Evolutionary conservation across 2,797 vertebrate genomes (phyloP).

Genomic region (Pangasius krempfi): DNA sequence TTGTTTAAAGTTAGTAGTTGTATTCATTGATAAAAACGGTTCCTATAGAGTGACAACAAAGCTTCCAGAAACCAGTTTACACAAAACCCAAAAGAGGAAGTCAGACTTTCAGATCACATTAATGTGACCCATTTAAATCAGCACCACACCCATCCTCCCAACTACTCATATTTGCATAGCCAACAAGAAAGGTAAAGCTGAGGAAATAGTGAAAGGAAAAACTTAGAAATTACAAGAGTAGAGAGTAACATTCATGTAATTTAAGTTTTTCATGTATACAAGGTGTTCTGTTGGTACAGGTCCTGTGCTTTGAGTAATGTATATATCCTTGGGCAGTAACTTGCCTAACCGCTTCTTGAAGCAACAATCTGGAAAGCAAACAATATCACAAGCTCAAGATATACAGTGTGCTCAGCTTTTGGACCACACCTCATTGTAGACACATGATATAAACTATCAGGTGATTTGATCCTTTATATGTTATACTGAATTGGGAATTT

Average conservation of each 20-base stretch:
- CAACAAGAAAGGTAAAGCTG: conserved; percentile 5
- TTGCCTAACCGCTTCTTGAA: conserved; percentile 21
- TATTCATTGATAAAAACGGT: background rate
- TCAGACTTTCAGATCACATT: conserved; percentile 38
- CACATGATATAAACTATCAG: background rate
- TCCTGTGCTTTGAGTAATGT: background rate
- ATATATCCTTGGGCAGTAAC: background rate
- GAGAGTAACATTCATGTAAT: background rate
- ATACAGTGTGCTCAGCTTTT: conserved; percentile 3
- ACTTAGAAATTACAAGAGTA: background rate
- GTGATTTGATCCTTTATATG: background rate
- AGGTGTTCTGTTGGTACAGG: background rate
- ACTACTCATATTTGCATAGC: conserved; percentile 21
- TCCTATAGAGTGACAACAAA: background rate
- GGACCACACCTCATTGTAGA: background rate
- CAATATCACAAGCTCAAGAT: conserved; percentile 15
- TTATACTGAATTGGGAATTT: background rate
- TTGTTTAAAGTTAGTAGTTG: background rate
- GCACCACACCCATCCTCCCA: conserved; percentile 6
- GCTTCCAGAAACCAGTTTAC: conserved; percentile 22
- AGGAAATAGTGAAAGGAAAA: conserved; percentile 4
- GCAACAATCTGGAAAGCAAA: conserved; percentile 2
- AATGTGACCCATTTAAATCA: conserved; percentile 22
- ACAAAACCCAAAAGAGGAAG: conserved; percentile 45
- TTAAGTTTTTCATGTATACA: background rate